phyloP scores from a whole-genome alignment of 2,113 vertebrate genomes.

The Saguinus midas region DNA sequence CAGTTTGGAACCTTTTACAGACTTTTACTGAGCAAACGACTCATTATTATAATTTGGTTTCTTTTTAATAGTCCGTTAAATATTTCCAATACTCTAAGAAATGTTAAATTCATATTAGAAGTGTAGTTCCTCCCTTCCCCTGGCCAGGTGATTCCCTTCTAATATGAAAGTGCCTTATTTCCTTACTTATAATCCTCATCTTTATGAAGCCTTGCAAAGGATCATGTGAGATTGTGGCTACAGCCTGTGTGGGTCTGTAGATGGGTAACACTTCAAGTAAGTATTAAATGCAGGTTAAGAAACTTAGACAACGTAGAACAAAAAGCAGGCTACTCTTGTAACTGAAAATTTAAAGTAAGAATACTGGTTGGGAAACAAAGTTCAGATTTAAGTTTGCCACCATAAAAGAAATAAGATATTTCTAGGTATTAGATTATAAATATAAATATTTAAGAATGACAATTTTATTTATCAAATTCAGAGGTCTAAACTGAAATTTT shows the following conservation, averaged over 20 bases:
- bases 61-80: constrained; percentile 26
- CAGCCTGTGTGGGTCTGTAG: neutral
- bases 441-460: constrained; percentile 42
- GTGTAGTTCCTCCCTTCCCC: neutral
- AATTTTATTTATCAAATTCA: constrained; percentile 18
- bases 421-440: neutral
- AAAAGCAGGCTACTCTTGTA: neutral
- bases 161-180: constrained; percentile 2
- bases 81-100: neutral
- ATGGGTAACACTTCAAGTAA: neutral
- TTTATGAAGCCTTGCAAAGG: constrained; percentile 6
- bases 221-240: neutral
- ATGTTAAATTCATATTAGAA: neutral
- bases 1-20: neutral
- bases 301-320: neutral
- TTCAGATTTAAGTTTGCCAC: constrained; percentile 35
- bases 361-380: neutral
- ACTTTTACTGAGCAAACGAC: neutral
- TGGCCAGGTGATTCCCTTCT: neutral
- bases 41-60: neutral
- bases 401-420: neutral
- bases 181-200: constrained; percentile 7
- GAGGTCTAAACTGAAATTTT: constrained; percentile 46
- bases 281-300: neutral
- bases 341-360: neutral